phyloP scores from a whole-genome alignment of 2,113 vertebrate genomes.

The Scytalopus superciliaris region DNA sequence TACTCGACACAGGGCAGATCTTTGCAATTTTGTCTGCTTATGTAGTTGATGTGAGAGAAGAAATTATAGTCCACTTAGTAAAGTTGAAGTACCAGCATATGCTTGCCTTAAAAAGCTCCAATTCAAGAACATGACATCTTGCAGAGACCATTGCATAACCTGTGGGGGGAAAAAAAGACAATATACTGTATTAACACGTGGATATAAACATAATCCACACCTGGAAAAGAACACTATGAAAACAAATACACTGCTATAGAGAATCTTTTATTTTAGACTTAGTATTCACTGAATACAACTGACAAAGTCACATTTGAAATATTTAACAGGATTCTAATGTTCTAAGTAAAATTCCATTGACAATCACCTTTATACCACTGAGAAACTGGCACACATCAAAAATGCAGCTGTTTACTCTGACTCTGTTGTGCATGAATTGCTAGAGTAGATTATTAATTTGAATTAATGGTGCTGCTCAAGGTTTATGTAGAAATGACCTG shows the following conservation, averaged over 20 bases:
- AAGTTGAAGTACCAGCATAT: conserved; percentile 90
- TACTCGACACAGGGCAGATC: conserved; percentile 99
- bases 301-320: not conserved
- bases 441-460: not conserved
- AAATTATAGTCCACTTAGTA: conserved; percentile 97
- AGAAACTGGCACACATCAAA: not conserved
- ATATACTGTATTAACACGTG: not conserved
- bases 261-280: not conserved
- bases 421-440: not conserved
- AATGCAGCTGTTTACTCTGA: not conserved
- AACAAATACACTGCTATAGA: not conserved
- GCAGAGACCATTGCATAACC: conserved; percentile 99
- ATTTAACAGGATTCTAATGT: not conserved
- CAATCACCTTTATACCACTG: not conserved
- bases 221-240: not conserved
- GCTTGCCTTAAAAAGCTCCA: conserved; percentile 93
- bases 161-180: conserved; percentile 3
- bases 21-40: conserved; percentile 99
- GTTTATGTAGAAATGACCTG: not conserved
- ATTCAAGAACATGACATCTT: conserved; percentile 92
- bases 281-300: not conserved
- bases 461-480: not conserved
- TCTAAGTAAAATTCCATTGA: not conserved
- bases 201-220: not conserved
- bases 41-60: conserved; percentile 92